A percentile compares a stretch with the other conserved stretches of the same genome.
These are phyloP conservation scores for Hirtodrosophila trivittata DNA, from an alignment of 2,888 invertebrate species.

Conservation along the genomic window DNA sequence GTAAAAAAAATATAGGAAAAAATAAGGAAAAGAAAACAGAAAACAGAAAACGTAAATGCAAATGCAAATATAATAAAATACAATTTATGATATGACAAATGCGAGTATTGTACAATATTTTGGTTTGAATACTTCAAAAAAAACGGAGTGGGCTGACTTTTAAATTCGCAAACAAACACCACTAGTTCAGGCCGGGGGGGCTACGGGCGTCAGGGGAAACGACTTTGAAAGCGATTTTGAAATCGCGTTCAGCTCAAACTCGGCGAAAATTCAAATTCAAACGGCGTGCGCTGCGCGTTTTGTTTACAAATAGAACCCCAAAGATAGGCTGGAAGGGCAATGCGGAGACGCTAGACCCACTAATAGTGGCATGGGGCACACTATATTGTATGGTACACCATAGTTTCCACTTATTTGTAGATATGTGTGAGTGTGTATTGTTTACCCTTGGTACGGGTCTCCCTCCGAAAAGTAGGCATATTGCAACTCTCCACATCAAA, in stretches of 20 bases:
- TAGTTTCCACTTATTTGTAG: constrained; percentile 23
- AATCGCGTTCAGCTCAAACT: constrained; percentile 50
- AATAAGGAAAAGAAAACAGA: neutral
- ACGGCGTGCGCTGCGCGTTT: constrained; percentile 59
- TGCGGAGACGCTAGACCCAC: constrained; percentile 12
- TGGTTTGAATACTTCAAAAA: too few relatives aligned
- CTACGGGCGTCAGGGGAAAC: constrained; percentile 7
- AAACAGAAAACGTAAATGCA: constrained; percentile 25
- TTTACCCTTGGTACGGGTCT: constrained; percentile 12
- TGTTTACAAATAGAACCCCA: constrained; percentile 69
- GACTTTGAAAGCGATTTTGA: constrained; percentile 61
- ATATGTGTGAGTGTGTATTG: constrained; percentile 21
- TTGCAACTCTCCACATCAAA: too few relatives aligned
- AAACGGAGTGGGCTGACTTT: constrained; percentile 33
- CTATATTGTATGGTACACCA: constrained; percentile 34
- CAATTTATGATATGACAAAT: constrained; percentile 56
- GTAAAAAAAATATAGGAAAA: neutral
- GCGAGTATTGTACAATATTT: constrained; percentile 39
- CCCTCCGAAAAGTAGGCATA: neutral
- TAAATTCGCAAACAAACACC: neutral
- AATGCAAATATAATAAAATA: constrained; percentile 27
- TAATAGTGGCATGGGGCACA: constrained; percentile 43
- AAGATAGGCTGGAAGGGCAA: neutral
- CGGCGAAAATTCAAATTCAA: constrained; percentile 60
- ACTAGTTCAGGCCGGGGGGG: constrained; percentile 3